Evolutionary conservation across 1,140 invertebrate genomes (phyloP).

Genomic region (Drosophila punjabiensis): DNA sequence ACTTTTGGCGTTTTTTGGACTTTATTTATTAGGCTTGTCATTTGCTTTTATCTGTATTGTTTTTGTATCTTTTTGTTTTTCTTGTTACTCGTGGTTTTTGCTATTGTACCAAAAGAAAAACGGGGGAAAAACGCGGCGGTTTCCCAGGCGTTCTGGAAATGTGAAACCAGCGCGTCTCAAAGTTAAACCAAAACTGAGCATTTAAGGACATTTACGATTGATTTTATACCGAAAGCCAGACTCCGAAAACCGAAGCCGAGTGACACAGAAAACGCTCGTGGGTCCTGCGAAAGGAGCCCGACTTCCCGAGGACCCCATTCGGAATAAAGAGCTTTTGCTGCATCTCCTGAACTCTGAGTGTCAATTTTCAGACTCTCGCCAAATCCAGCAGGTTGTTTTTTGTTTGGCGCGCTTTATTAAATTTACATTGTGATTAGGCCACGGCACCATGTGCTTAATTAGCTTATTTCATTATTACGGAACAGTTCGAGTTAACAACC

Average conservation of each 20-base stretch:
- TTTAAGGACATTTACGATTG: constrained; percentile 84
- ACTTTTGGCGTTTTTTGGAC: constrained; percentile 35
- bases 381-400: constrained; percentile 77
- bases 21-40: constrained; percentile 38
- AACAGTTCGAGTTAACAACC: constrained; percentile 2
- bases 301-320: constrained; percentile 38
- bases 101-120: constrained; percentile 54
- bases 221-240: constrained; percentile 79
- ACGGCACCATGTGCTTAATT: constrained; percentile 48
- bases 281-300: constrained; percentile 21
- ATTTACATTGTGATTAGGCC: constrained; percentile 48
- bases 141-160: constrained; percentile 33
- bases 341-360: constrained; percentile 4
- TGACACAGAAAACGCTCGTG: constrained; percentile 68
- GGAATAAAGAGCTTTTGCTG: constrained; percentile 55
- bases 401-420: constrained; percentile 62
- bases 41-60: constrained; percentile 33
- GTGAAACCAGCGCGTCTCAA: constrained; percentile 65
- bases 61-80: constrained; percentile 43
- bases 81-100: constrained; percentile 30
- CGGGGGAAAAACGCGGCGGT: constrained; percentile 51
- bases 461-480: constrained; percentile 42
- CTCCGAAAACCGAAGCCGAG: constrained; percentile 47
- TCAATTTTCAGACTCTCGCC: neutral
- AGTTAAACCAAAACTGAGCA: constrained; percentile 82